These are phyloP conservation scores for Masticophis lateralis DNA, from an alignment of 2,797 vertebrate species.

Conservation along the genomic window DNA sequence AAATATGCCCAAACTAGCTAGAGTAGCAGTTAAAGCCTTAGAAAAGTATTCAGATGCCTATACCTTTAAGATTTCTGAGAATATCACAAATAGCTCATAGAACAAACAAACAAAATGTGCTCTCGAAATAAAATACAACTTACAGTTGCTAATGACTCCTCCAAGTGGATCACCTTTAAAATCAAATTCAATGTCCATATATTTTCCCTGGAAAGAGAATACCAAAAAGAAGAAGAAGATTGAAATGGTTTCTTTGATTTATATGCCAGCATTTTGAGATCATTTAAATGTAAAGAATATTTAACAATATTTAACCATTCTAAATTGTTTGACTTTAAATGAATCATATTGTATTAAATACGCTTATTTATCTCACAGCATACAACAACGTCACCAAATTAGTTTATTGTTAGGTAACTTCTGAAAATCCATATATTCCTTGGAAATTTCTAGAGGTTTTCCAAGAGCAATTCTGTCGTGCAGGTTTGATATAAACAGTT, in stretches of 20 bases:
- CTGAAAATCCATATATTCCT: not conserved
- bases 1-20: not conserved
- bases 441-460: not conserved
- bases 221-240: not conserved
- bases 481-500: not conserved
- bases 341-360: not conserved
- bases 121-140: constrained; percentile 72
- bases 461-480: not conserved
- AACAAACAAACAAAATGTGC: not conserved
- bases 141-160: constrained; percentile 99
- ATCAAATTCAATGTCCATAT: constrained; percentile 99
- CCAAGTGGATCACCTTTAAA: constrained; percentile 98
- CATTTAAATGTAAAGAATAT: not conserved
- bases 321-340: not conserved
- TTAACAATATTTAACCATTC: not conserved
- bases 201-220: constrained; percentile 87
- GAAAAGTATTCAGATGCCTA: not conserved
- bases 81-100: not conserved
- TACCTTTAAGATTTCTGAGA: not conserved
- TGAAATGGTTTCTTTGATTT: not conserved
- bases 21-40: not conserved
- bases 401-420: not conserved
- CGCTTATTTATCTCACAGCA: not conserved
- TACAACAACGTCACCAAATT: not conserved
- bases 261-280: not conserved